Evolutionary conservation across 2,888 invertebrate genomes (phyloP), one percentile per base, ranked within the genome.

Genomic region (Epiblema foenella): DNA sequence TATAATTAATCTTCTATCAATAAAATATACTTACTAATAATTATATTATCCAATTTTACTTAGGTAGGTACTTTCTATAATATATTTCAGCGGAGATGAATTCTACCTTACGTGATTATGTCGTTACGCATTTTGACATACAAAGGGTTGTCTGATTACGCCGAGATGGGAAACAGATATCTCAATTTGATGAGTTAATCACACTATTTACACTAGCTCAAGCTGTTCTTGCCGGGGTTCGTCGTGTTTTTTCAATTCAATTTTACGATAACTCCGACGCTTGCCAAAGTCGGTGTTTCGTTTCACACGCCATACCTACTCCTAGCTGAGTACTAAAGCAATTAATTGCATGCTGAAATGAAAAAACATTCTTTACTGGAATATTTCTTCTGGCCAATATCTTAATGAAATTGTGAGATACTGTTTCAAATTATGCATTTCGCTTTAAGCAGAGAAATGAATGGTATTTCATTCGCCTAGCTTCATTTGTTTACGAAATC

Each of bases 111-210:
- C 11, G n/a, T 18, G 24, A 1, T 18, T n/a, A 9, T 17, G n/a
- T 24, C 15, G 29, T n/a, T 46, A n/a, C 46, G 24, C 46, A 46
- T 60, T 60, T 24, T 46, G 60, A 42, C 59, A 59, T 12, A 15
- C 42, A 37, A 24, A 24, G 29, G 20, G 66, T 66, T 39, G 37
- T 39, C 46, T 42, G 37, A 56, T 52, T 68, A 49, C 33, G 52
- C 46, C 46, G 46, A 56, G 39, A 66, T 66, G 46, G 46, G 57
- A 66, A 66, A 39, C 52, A 33, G 46, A 24, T 63, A 57, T 69
- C 46, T 64, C 64, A 62, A 39, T 62, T 69, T 62, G 52, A 60
- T 49, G 59, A 59, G 59, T 39, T 59, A 68, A 60, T 64, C 60
- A 52, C 24, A 59, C 39, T 59, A 68, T 52, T 64, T 68, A 52